A percentile compares a stretch with the other conserved stretches of the same genome.
phyloP scores from a whole-genome alignment of 2,888 invertebrate genomes.

The Perizoma affinitatum region DNA sequence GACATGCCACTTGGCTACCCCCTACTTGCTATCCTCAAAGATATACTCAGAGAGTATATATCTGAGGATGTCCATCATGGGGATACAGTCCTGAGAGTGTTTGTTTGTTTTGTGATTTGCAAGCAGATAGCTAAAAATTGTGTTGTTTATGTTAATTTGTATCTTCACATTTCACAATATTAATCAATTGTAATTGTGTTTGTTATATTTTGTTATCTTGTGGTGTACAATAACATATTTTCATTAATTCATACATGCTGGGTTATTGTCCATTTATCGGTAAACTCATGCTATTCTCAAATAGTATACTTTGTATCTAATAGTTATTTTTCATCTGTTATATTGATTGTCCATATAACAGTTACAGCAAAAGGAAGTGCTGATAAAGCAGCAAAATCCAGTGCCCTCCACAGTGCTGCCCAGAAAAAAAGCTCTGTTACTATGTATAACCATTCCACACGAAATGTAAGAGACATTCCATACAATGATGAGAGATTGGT shows the following conservation, averaged over 20 bases:
- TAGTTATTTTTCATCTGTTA: not conserved
- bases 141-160: too few relatives aligned
- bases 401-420: conserved; percentile 38
- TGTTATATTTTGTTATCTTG: too few relatives aligned
- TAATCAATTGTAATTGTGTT: too few relatives aligned
- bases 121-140: too few relatives aligned
- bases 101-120: too few relatives aligned
- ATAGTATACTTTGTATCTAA: not conserved
- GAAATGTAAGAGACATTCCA: conserved; percentile 57
- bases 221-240: too few relatives aligned
- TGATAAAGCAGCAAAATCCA: conserved; percentile 47
- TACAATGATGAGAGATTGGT: conserved; percentile 54
- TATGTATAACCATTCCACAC: conserved; percentile 70
- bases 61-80: too few relatives aligned
- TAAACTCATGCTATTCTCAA: conserved; percentile 6
- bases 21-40: too few relatives aligned
- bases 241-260: not conserved
- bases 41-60: too few relatives aligned
- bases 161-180: too few relatives aligned
- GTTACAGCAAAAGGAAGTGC: conserved; percentile 49
- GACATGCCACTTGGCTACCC: too few relatives aligned
- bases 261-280: not conserved
- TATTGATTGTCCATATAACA: conserved; percentile 17
- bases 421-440: conserved; percentile 59
- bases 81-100: too few relatives aligned